These are phyloP conservation scores for Diplazon laetatorius DNA, from an alignment of 2,888 invertebrate genomes.

Conservation along the genomic window DNA sequence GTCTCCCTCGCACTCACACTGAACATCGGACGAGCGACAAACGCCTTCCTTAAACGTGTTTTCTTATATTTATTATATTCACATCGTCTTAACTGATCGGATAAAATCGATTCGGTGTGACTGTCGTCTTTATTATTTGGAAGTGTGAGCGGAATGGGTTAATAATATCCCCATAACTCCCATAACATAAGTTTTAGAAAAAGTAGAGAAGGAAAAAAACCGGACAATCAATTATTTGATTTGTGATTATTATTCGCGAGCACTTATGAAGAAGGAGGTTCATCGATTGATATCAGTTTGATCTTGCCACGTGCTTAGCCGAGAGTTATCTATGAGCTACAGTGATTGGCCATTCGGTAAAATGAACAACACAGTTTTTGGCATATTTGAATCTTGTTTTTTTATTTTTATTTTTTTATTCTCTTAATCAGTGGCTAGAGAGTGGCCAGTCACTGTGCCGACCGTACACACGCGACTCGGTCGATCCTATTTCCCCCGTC, in stretches of 20 bases:
- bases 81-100: too few relatives aligned
- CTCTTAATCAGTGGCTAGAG: neutral
- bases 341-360: neutral
- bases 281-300: neutral
- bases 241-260: neutral
- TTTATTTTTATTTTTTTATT: neutral
- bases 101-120: too few relatives aligned
- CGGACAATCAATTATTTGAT: neutral
- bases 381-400: neutral
- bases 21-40: too few relatives aligned
- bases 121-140: too few relatives aligned
- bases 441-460: slow-evolving; percentile 11
- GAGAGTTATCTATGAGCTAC: neutral
- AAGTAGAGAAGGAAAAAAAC: neutral
- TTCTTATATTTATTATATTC: too few relatives aligned
- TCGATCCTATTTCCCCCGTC: neutral
- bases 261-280: neutral
- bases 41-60: too few relatives aligned
- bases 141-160: too few relatives aligned
- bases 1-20: too few relatives aligned
- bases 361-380: neutral
- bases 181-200: too few relatives aligned
- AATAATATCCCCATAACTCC: too few relatives aligned
- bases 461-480: too few relatives aligned
- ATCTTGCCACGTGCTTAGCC: neutral